Evolutionary conservation across 2,113 vertebrate genomes (phyloP).

Genomic region (Melanocharis versteri): DNA sequence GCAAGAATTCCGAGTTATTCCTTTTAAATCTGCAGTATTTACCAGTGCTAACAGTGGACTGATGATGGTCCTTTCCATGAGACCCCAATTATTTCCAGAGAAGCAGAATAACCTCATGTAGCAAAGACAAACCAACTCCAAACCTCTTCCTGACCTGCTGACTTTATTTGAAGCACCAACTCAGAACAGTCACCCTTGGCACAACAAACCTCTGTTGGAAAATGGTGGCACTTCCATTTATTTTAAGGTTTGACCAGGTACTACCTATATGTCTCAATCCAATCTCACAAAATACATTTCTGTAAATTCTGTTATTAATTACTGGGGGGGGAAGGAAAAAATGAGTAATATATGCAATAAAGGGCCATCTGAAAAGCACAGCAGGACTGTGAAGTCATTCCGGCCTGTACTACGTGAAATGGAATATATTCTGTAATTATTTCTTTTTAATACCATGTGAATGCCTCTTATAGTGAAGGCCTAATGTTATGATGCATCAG

Average conservation of each 20-base stretch:
- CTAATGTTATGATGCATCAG: neutral
- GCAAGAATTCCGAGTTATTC: neutral
- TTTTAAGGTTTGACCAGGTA: neutral
- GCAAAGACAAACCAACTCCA: neutral
- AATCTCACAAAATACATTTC: neutral
- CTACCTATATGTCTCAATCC: neutral
- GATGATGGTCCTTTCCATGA: neutral
- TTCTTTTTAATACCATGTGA: neutral
- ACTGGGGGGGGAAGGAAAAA: neutral
- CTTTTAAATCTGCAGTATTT: neutral
- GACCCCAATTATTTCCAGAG: neutral
- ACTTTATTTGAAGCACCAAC: neutral
- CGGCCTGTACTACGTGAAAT: neutral
- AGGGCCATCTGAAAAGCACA: neutral
- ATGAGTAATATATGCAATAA: neutral
- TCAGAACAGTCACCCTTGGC: neutral
- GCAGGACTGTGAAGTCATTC: neutral
- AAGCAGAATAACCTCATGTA: neutral
- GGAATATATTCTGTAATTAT: neutral
- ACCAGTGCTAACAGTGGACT: neutral
- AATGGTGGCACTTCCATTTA: neutral
- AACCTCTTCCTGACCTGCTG: neutral
- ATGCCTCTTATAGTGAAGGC: neutral
- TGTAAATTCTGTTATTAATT: neutral
- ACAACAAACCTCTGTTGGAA: accelerated